Percentiles rank a stretch among this genome's conserved stretches.
Evolutionary conservation across 2,888 invertebrate genomes (phyloP).

Genomic region (Stegana nigrithorax): DNA sequence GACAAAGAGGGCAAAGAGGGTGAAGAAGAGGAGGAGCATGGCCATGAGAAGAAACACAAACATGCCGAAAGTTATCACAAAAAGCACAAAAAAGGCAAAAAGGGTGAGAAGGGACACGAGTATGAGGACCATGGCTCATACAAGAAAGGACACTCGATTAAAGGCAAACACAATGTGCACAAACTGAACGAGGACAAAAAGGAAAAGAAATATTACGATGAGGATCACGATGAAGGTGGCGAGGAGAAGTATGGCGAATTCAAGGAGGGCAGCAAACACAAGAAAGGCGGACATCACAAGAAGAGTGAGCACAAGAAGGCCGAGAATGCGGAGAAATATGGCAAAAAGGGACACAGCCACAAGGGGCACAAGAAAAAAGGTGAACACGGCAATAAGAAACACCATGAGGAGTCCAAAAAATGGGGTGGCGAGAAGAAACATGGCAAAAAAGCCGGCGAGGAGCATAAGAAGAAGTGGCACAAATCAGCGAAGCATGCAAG

Average conservation of each 20-base stretch:
- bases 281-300: constrained; percentile 84
- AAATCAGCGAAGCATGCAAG: constrained; percentile 71
- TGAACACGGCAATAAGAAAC: constrained; percentile 82
- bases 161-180: constrained; percentile 87
- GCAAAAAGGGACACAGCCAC: constrained; percentile 83
- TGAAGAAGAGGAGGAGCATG: constrained; percentile 70
- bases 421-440: constrained; percentile 80
- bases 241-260: constrained; percentile 85
- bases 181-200: constrained; percentile 88
- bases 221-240: constrained; percentile 84
- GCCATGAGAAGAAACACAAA: constrained; percentile 70
- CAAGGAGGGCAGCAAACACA: constrained; percentile 83
- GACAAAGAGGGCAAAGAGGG: constrained; percentile 74
- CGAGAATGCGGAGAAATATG: constrained; percentile 81
- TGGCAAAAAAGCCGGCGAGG: constrained; percentile 84
- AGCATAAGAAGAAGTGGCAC: constrained; percentile 84
- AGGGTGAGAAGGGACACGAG: constrained; percentile 70
- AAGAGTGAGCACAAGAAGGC: constrained; percentile 84
- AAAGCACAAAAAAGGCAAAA: constrained; percentile 70
- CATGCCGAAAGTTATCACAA: constrained; percentile 69
- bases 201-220: constrained; percentile 87
- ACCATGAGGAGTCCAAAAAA: constrained; percentile 82
- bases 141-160: constrained; percentile 87
- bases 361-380: constrained; percentile 85
- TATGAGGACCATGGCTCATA: constrained; percentile 74